A percentile compares a stretch with the other conserved stretches of the same genome.
phyloP scores from a whole-genome alignment of 2,113 vertebrate genomes.

The Taxidea taxus region DNA sequence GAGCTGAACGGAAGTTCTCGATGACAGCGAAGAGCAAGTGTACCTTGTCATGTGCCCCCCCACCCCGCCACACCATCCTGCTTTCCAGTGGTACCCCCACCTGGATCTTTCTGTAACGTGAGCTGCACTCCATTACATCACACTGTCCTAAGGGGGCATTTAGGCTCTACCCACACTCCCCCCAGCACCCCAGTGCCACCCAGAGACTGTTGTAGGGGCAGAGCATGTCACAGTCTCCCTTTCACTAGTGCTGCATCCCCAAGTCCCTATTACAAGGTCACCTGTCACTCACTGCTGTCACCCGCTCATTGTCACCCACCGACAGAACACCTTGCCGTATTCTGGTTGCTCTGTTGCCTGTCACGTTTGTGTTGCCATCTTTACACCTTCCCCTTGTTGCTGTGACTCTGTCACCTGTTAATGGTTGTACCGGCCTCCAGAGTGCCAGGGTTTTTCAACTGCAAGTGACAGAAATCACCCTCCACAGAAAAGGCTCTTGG shows the following conservation, averaged over 20 bases:
- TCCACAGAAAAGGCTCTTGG: background rate
- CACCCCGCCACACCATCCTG: background rate
- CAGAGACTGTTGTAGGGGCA: background rate
- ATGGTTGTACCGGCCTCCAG: background rate
- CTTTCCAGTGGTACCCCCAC: background rate
- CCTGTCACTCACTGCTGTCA: background rate
- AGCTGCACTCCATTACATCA: accelerated
- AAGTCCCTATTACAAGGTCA: background rate
- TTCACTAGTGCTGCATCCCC: accelerated
- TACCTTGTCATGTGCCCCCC: accelerated
- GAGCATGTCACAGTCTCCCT: background rate
- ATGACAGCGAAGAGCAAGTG: background rate
- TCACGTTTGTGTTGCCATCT: background rate
- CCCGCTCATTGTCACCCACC: background rate
- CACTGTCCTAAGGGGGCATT: background rate
- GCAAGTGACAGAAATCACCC: background rate
- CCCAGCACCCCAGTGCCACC: background rate
- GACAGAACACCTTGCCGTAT: background rate
- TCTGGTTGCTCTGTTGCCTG: background rate
- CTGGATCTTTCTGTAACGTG: background rate
- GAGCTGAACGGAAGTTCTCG: background rate
- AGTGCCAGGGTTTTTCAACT: background rate
- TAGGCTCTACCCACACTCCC: background rate
- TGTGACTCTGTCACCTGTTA: background rate
- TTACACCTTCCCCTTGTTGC: background rate